Evolutionary conservation across 2,888 invertebrate genomes (phyloP), one percentile per base, ranked within the genome.

Genomic region (Aquatica leii): DNA sequence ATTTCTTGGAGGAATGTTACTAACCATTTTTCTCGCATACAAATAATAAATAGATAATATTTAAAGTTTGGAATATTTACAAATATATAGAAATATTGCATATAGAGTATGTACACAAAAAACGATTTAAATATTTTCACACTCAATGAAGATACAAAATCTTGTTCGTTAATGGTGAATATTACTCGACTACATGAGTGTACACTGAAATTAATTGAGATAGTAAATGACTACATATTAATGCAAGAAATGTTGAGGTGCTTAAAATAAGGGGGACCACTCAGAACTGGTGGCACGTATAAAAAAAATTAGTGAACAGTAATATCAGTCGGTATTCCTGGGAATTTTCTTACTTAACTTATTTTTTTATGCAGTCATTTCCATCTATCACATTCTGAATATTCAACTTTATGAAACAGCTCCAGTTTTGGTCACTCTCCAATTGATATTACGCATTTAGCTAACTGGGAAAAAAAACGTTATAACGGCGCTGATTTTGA

Each of bases 81-180:
- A 70, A 69, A 69, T 58, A 54, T 73, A 74, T 71, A 74, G 78
- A 79, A 77, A 78, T 77, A 79, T 78, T 78, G 77, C 78, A 75
- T 76, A 72, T 59, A 67, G 64, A 72, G 71, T 74, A 69, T 75
- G 37, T 72, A 74, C 72, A 61, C 73, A 78, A 76, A 78, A 8
- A 50, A 20, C 65, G 77, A 77, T 74, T 80, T 78, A 71, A 75
- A 76, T 78, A 78, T 76, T 77, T 76, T 78, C 79, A 77, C 72
- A 66, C 62, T 41, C 41, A 67, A 71, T 75, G 78, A 80, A 79
- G 79, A 77, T 78, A 78, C 69, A 71, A 76, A 79, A 78, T 78
- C 78, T 68, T 51, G n/a, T n/a, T n/a, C n/a, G n/a, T n/a, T n/a
- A n/a, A n/a, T n/a, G n/a, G n/a, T n/a, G n/a, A n/a, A n/a, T n/a